Evolutionary conservation across 2,888 invertebrate species (phyloP), one percentile per base, ranked within the genome.

Genomic region (Xiphydria camelus): DNA sequence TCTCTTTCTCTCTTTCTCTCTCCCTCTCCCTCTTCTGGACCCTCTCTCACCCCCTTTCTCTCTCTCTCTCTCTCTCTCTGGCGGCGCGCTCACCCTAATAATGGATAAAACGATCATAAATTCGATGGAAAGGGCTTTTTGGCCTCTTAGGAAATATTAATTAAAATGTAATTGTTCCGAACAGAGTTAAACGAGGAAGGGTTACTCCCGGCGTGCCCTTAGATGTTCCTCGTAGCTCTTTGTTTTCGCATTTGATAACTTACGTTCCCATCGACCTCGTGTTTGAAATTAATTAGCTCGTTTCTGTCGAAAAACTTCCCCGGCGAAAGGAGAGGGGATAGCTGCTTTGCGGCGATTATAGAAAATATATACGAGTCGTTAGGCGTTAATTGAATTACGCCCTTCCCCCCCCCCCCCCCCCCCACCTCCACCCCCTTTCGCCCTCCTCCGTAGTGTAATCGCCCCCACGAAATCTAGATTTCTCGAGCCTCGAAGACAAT

Each of bases 81-180:
- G 38, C 41, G 39, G 29, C n/a, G n/a, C n/a, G 47, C 61, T 53
- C 58, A 55, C 65, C 62, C 66, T 73, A 73, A 74, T 75, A 74
- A 75, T 74, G 75, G 75, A 73, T 74, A 73, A 75, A 75, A 74
- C 75, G 74, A 75, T 75, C 74, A 72, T 75, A 75, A 75, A 75
- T 75, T 75, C 75, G 73, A 64, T 63, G 67, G 61, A 17, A 9
- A 62, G 58, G 63, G 67, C 69, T 70, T 70, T 64, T 67, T 67
- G 68, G 67, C 62, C 71, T 70, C 72, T 73, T 65, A 73, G 71
- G 73, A 75, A 75, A 75, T 75, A 75, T 75, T 75, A 75, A 75
- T 75, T 75, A 75, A 75, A 75, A 75, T 75, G 73, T 75, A 75
- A 75, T 75, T 75, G 75, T 75, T 72, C 69, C 64, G 68, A 68